These are phyloP conservation scores for Perognathus longimembris DNA, from an alignment of 2,113 vertebrate genomes.

Conservation along the genomic window DNA sequence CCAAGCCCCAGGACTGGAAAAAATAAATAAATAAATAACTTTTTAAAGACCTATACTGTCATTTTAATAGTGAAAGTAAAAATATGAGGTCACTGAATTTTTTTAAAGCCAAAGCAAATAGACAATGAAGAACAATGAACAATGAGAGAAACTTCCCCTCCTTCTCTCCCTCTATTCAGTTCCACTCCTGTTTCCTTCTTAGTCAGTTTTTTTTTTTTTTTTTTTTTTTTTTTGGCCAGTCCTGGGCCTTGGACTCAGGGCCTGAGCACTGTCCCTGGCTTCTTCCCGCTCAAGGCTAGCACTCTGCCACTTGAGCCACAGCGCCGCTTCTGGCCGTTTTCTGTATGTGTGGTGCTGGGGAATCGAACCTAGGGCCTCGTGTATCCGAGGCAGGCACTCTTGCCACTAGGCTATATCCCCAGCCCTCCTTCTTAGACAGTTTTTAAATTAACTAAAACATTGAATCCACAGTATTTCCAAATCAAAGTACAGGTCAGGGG, in stretches of 20 bases:
- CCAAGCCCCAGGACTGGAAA: too few relatives aligned
- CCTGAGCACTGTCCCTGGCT: too few relatives aligned
- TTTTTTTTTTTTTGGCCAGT: too few relatives aligned
- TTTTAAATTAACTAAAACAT: not conserved
- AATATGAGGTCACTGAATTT: not conserved
- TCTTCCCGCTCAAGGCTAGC: too few relatives aligned
- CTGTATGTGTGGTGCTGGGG: too few relatives aligned
- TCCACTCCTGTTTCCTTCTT: not conserved
- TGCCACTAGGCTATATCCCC: too few relatives aligned
- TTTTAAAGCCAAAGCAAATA: not conserved
- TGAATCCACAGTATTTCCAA: not conserved
- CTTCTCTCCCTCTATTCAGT: not conserved
- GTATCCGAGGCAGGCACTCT: too few relatives aligned
- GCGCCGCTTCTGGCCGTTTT: too few relatives aligned
- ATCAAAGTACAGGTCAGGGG: not conserved
- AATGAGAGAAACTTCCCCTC: not conserved
- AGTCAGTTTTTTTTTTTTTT: too few relatives aligned
- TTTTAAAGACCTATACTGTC: not conserved
- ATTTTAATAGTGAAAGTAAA: conserved; percentile 38
- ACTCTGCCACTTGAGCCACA: too few relatives aligned
- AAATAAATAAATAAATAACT: not conserved
- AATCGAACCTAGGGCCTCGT: too few relatives aligned
- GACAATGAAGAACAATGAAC: not conserved
- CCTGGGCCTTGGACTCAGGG: too few relatives aligned
- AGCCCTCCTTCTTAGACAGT: not conserved